phyloP scores from a whole-genome alignment of 2,113 vertebrate species.

The Nyctereutes procyonoides region DNA sequence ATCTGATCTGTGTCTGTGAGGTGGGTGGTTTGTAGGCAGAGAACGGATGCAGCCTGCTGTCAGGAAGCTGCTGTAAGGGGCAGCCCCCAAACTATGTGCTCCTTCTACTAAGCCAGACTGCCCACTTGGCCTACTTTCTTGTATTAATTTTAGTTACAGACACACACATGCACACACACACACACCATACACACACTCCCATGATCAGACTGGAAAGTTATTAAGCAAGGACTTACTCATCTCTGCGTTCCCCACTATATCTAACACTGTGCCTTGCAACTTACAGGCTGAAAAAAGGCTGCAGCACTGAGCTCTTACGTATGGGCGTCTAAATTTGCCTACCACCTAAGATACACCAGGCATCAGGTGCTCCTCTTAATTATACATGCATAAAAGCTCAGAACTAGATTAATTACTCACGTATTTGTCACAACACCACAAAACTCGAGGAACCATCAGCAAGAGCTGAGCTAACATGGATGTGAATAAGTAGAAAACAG shows the following conservation, averaged over 20 bases:
- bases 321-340: not conserved
- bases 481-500: not conserved
- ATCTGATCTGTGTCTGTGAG: too few relatives aligned
- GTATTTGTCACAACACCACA: not conserved
- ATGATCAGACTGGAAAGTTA: not conserved
- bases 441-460: not conserved
- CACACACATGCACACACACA: not conserved
- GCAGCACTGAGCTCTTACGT: not conserved
- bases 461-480: not conserved
- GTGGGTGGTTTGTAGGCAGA: not conserved
- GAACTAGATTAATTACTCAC: not conserved
- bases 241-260: not conserved
- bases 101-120: too few relatives aligned
- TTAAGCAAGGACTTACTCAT: not conserved
- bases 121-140: not conserved
- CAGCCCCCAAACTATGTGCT: too few relatives aligned
- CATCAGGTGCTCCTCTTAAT: constrained; percentile 26
- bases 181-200: not conserved
- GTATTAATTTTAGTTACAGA: not conserved
- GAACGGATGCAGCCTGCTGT: rapidly evolving
- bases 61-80: rapidly evolving
- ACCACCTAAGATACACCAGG: not conserved
- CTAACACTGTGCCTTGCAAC: not conserved
- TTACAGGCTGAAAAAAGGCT: not conserved
- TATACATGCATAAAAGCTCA: not conserved